Evolutionary conservation across 1,140 invertebrate species (phyloP).

Genomic region (Manduca sexta): DNA sequence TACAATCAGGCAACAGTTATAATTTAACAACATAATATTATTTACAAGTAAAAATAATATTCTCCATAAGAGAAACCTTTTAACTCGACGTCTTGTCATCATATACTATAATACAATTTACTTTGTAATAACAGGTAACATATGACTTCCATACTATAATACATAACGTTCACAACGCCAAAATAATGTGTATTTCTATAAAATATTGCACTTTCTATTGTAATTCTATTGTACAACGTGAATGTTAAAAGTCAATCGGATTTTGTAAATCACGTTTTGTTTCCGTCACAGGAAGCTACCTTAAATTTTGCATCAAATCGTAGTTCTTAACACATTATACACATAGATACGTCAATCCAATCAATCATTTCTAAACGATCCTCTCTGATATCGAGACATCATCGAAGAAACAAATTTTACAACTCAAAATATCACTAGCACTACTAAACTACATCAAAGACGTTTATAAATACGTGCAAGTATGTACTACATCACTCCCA

Average conservation of each 20-base stretch:
- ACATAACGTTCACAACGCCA: conserved; percentile 72
- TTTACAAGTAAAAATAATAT: conserved; percentile 50
- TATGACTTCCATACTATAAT: conserved; percentile 71
- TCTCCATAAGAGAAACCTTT: conserved; percentile 31
- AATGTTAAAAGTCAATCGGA: conserved; percentile 39
- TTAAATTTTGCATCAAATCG: conserved; percentile 35
- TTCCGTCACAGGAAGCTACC: conserved; percentile 52
- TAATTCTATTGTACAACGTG: conserved; percentile 54
- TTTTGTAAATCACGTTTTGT: conserved; percentile 41
- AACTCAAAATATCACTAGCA: conserved; percentile 63
- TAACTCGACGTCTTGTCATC: conserved; percentile 30
- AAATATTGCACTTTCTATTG: conserved; percentile 67
- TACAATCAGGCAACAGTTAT: conserved; percentile 68
- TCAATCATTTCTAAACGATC: conserved; percentile 27
- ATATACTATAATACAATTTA: conserved; percentile 65
- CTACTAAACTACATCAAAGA: conserved; percentile 53
- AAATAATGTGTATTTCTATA: conserved; percentile 62
- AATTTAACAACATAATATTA: conserved; percentile 70
- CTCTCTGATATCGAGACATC: conserved; percentile 29
- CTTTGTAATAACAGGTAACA: conserved; percentile 73
- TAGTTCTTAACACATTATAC: conserved; percentile 29
- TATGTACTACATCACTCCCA: conserved; percentile 51
- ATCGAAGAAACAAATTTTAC: conserved; percentile 42
- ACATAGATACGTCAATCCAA: conserved; percentile 36
- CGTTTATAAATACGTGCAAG: conserved; percentile 57